These are phyloP conservation scores for Dreissena polymorpha DNA, from an alignment of 1,140 invertebrate genomes.

Conservation along the genomic window DNA sequence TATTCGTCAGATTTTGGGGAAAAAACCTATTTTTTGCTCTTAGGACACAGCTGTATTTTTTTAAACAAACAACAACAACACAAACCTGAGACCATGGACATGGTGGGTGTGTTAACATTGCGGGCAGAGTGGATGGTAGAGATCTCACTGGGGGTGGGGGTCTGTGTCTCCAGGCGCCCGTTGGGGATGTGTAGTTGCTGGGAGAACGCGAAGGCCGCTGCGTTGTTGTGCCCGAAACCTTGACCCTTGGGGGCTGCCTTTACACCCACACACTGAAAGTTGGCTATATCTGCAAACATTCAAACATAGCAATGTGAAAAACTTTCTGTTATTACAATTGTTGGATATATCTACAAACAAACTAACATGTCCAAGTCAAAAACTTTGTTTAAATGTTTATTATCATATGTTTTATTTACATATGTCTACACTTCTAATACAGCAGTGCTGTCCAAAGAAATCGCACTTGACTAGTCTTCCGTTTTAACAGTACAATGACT, in stretches of 20 bases:
- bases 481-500: too few relatives aligned
- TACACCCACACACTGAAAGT: conserved; percentile 26
- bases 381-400: background rate
- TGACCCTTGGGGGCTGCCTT: conserved; percentile 46
- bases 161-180: conserved; percentile 68
- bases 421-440: background rate
- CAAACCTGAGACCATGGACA: conserved; percentile 51
- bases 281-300: conserved; percentile 43
- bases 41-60: too few relatives aligned
- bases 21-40: too few relatives aligned
- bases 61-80: too few relatives aligned
- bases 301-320: background rate
- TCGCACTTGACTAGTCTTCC: too few relatives aligned
- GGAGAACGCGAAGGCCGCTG: conserved; percentile 27
- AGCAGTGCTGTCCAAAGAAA: too few relatives aligned
- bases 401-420: background rate
- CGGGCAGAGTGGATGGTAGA: conserved; percentile 72
- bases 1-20: too few relatives aligned
- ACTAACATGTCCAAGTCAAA: background rate
- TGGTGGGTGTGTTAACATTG: conserved; percentile 64
- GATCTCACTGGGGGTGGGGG: conserved; percentile 77
- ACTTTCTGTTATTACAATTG: background rate
- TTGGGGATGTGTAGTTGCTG: conserved; percentile 63
- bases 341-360: background rate
- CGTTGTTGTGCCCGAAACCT: conserved; percentile 43